Evolutionary conservation across 2,797 vertebrate species (phyloP).

Genomic region (Halcyon leucocephala): DNA sequence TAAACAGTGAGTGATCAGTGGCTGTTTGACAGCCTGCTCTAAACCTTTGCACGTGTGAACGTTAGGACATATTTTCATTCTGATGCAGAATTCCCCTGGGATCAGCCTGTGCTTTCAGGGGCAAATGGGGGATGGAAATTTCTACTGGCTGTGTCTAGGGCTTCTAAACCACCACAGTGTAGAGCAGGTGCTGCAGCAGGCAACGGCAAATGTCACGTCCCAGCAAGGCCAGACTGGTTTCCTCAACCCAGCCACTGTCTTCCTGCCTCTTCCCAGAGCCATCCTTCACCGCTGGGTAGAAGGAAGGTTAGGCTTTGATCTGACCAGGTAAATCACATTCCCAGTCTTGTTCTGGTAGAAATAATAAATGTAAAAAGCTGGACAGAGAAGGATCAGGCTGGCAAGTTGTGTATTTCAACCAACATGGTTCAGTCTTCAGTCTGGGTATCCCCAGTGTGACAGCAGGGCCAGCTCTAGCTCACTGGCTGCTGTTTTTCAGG

Average conservation of each 20-base stretch:
- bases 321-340: neutral
- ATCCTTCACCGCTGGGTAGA: neutral
- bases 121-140: neutral
- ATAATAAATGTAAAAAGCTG: neutral
- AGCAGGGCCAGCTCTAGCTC: accelerated
- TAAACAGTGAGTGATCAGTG: conserved; percentile 20
- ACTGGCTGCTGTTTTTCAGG: neutral
- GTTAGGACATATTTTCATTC: neutral
- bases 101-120: neutral
- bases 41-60: conserved; percentile 10
- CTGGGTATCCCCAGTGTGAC: neutral
- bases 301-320: neutral
- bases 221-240: neutral
- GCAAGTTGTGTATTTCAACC: neutral
- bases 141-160: neutral
- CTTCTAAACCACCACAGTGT: neutral
- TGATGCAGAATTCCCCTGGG: neutral
- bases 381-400: neutral
- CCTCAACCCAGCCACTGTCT: neutral
- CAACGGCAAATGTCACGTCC: neutral
- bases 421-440: accelerated
- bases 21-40: conserved; percentile 44
- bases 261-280: neutral
- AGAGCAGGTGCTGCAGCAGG: neutral
- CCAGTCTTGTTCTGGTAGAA: neutral